Evolutionary conservation across 2,113 vertebrate species (phyloP), one percentile per base, ranked within the genome.

Genomic region (Alces alces): DNA sequence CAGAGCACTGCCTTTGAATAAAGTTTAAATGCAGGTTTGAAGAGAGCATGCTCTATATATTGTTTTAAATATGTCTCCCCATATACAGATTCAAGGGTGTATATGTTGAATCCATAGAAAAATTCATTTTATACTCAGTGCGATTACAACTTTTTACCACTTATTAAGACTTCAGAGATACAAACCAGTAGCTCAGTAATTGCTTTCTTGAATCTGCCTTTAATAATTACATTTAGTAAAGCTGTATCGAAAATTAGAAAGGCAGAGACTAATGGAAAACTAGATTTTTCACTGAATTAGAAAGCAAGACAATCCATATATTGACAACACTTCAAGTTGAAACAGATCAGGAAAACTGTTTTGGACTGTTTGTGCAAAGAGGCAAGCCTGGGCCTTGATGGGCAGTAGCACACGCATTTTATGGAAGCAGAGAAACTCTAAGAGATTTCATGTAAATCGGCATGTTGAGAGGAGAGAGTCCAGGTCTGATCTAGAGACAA

Each of bases 211-310:
- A 99, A 99, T 99, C 99, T 99, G 99, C 99, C 99, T 99, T 99
- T 99, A 99, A 99, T 99, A 99, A 99, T 99, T 99, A 99, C 99
- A 99, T 99, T 99, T 99, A 99, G 99, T 99, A 99, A 99, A 99
- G 99, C 99, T 99, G 97, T 99, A 98, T 99, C 33, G 99, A 99
- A 99, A 99, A 99, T 99, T 99, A 99, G 99, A 99, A 99, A 99
- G 99, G 99, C 99, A 99, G 99, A 99, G 99, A 99, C 99, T 99
- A 99, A 99, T 99, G 99, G 99, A 99, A 99, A 99, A 99, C 99
- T 99, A 99, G 99, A 99, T 99, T 99, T 99, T 99, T 99, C 99
- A 99, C 99, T 99, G 99, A 99, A 99, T 99, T 99, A 99, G 99
- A 99, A 99, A 99, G 99, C 99, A 99, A 98, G 98, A 98, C 98